Conservation (phyloP, 2,113 vertebrate genomes). For the Rhea pennata region DNA sequence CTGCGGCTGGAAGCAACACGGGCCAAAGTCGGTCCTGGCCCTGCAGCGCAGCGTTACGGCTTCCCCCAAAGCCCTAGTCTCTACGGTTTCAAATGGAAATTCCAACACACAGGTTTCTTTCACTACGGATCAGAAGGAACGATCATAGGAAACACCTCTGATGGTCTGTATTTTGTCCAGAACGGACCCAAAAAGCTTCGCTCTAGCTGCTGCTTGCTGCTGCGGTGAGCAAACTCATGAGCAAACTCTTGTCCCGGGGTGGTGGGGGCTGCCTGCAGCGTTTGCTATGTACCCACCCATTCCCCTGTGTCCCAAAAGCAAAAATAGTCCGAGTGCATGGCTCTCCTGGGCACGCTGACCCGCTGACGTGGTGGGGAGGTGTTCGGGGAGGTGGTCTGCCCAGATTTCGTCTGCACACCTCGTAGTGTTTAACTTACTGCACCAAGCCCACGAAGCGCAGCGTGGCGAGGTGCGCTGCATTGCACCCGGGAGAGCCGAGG, state of each 20-base stretch:
- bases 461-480: rapidly evolving
- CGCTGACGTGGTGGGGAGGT: not conserved
- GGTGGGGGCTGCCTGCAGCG: not conserved
- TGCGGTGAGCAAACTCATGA: not conserved
- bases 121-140: not conserved
- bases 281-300: not conserved
- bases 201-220: not conserved
- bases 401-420: not conserved
- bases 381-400: rapidly evolving
- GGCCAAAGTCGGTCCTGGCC: rapidly evolving
- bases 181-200: not conserved
- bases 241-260: not conserved
- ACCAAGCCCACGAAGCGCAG: not conserved
- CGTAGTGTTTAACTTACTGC: not conserved
- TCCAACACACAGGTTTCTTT: not conserved
- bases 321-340: rapidly evolving
- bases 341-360: not conserved
- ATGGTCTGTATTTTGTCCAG: not conserved
- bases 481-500: not conserved
- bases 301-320: not conserved
- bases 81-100: not conserved
- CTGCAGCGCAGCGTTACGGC: rapidly evolving
- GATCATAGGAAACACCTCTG: not conserved
- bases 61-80: not conserved
- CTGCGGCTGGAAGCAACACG: rapidly evolving